Conservation (phyloP, 2,113 vertebrate genomes). For the Callocephalon fimbriatum region DNA sequence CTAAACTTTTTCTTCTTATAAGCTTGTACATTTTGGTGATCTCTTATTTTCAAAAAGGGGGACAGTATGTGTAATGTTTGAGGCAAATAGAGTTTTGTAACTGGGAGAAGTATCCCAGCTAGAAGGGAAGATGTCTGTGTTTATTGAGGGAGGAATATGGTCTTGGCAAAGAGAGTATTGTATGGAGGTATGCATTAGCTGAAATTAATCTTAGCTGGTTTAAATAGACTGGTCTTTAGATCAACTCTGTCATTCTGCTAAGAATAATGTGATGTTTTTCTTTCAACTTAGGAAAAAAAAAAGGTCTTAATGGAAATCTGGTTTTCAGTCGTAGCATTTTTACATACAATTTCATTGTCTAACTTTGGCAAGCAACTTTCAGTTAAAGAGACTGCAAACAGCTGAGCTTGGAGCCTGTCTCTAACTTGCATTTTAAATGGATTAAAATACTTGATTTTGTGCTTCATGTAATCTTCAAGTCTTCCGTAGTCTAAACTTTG, state of each 20-base stretch:
- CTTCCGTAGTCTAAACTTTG: background rate
- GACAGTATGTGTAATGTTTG: background rate
- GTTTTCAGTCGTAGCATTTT: background rate
- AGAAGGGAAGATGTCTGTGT: background rate
- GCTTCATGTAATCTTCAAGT: background rate
- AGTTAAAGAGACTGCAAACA: background rate
- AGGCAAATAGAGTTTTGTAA: background rate
- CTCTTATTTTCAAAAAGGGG: background rate
- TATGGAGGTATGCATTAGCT: background rate
- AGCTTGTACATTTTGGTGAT: background rate
- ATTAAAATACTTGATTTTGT: background rate
- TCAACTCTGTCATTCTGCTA: background rate
- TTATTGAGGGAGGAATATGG: background rate
- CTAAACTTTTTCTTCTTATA: background rate
- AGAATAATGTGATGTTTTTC: background rate
- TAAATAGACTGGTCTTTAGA: background rate
- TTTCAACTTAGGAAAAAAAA: background rate
- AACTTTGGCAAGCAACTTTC: background rate
- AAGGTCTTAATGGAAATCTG: background rate
- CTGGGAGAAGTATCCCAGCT: background rate
- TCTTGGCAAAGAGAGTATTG: background rate
- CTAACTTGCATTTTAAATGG: background rate
- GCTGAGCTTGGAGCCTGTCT: background rate
- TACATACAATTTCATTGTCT: background rate
- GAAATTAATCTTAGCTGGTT: background rate